These are phyloP conservation scores for Porites australiensis DNA, from an alignment of 64 coral and sea anemone genomes.

Conservation along the genomic window DNA sequence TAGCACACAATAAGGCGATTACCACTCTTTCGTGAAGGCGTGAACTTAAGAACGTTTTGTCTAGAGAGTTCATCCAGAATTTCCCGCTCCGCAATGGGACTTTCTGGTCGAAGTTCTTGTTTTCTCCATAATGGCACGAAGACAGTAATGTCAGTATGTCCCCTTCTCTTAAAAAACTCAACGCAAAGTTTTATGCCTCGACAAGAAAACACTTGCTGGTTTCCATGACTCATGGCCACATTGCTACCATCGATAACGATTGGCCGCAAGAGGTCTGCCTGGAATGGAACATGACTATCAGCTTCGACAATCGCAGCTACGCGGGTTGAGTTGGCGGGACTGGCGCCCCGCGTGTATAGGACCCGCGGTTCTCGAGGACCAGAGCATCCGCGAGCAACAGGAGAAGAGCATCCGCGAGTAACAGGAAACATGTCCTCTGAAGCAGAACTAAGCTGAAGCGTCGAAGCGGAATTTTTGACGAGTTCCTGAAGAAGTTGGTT, in stretches of 20 bases:
- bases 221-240: constrained; percentile 93
- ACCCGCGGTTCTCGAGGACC: neutral
- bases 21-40: constrained; percentile 77
- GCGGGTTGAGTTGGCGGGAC: neutral
- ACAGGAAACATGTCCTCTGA: constrained; percentile 3
- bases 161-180: constrained; percentile 83
- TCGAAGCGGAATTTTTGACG: constrained; percentile 50
- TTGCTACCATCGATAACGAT: constrained; percentile 89
- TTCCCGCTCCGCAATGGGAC: constrained; percentile 77
- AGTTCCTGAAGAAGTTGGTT: constrained; percentile 72
- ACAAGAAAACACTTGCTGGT: constrained; percentile 93
- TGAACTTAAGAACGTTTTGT: constrained; percentile 78
- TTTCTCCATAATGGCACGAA: constrained; percentile 90
- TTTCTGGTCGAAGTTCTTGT: constrained; percentile 63
- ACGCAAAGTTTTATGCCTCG: constrained; percentile 92
- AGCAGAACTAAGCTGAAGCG: constrained; percentile 1
- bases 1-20: constrained; percentile 95
- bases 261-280: constrained; percentile 26
- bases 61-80: constrained; percentile 69
- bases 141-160: constrained; percentile 90
- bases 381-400: neutral
- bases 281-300: neutral
- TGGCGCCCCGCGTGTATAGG: neutral
- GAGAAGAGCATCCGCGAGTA: neutral
- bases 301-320: neutral